A percentile compares a stretch with the other conserved stretches of the same genome.
Conservation (phyloP, 2,888 invertebrate genomes). For the Hemithea aestivaria region DNA sequence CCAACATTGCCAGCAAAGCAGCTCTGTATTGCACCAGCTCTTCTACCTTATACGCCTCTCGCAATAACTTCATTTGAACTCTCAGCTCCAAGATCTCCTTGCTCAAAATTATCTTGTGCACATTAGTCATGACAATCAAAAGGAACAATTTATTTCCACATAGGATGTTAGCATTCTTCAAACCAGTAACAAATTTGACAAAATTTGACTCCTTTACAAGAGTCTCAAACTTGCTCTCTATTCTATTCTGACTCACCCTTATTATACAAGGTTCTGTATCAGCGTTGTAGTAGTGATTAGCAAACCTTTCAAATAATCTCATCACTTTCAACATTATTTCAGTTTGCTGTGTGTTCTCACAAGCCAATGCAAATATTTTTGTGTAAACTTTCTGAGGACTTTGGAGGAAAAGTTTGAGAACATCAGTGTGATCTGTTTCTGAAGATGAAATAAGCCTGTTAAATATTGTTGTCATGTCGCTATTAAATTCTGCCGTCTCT, state of each 20-base stretch:
- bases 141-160: constrained; percentile 50
- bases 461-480: constrained; percentile 51
- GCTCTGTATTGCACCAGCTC: constrained; percentile 57
- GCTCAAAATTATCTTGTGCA: constrained; percentile 50
- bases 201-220: constrained; percentile 47
- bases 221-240: constrained; percentile 38
- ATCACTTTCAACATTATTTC: constrained; percentile 57
- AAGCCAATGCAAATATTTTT: constrained; percentile 53
- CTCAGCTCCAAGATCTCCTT: constrained; percentile 43
- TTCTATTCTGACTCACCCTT: constrained; percentile 39
- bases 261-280: constrained; percentile 59
- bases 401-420: constrained; percentile 57
- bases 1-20: constrained; percentile 63
- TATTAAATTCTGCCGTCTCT: constrained; percentile 40
- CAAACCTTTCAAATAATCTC: constrained; percentile 47
- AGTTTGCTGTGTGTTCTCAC: constrained; percentile 51
- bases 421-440: constrained; percentile 45
- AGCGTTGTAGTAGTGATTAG: constrained; percentile 50
- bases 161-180: constrained; percentile 47
- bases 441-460: constrained; percentile 54
- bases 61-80: constrained; percentile 47
- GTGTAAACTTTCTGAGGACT: constrained; percentile 51
- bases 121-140: constrained; percentile 58
- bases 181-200: constrained; percentile 46
- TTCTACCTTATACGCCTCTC: constrained; percentile 39